A percentile compares a stretch with the other conserved stretches of the same genome.
These are phyloP conservation scores for Amorpha juglandis DNA, from an alignment of 2,888 invertebrate species.

Conservation along the genomic window DNA sequence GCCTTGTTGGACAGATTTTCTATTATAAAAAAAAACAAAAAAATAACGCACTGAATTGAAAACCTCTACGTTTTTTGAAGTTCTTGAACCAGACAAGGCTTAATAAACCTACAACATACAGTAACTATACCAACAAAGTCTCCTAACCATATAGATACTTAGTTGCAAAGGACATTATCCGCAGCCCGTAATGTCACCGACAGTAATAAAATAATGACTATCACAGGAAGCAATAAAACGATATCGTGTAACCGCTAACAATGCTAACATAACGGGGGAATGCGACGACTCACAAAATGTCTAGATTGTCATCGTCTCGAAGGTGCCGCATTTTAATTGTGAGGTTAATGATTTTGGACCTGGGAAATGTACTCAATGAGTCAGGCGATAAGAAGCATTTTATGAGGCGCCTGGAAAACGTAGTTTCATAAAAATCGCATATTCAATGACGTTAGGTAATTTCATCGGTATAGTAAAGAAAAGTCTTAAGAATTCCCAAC, in stretches of 20 bases:
- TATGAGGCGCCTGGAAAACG: no score
- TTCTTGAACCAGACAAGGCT: neutral
- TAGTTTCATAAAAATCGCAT: no score
- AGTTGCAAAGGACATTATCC: slow-evolving; percentile 45
- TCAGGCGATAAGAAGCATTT: neutral
- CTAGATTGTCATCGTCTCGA: slow-evolving; percentile 32
- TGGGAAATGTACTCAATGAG: slow-evolving; percentile 2
- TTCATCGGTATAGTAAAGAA: no score
- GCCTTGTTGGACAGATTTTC: no score
- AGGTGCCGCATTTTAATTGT: slow-evolving; percentile 17
- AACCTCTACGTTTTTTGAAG: no score
- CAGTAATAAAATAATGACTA: slow-evolving; percentile 56
- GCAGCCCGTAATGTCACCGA: slow-evolving; percentile 37
- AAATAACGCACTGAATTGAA: no score
- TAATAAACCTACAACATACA: neutral
- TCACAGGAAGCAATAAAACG: slow-evolving; percentile 66
- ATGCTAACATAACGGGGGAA: slow-evolving; percentile 33
- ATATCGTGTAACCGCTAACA: slow-evolving; percentile 51
- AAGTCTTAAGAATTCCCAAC: no score
- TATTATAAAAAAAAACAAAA: no score
- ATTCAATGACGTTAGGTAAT: no score
- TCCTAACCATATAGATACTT: slow-evolving; percentile 34
- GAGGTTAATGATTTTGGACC: neutral
- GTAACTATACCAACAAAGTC: slow-evolving; percentile 35
- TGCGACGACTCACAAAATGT: slow-evolving; percentile 33